A percentile compares a stretch with the other conserved stretches of the same genome.
These are phyloP conservation scores for Laterallus jamaicensis DNA, from an alignment of 2,113 vertebrate genomes.

Conservation along the genomic window DNA sequence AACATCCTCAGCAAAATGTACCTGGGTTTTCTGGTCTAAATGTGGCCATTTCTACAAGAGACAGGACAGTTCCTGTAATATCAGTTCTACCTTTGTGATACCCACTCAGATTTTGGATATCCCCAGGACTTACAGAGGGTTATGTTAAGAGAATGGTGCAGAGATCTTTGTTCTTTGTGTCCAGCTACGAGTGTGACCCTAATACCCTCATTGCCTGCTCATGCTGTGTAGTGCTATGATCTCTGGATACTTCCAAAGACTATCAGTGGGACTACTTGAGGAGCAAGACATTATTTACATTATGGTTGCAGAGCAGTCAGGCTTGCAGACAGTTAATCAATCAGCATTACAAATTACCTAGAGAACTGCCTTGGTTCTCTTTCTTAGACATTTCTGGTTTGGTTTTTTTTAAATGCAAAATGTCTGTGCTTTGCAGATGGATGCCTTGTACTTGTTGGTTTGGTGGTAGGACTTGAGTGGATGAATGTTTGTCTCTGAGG, in stretches of 20 bases:
- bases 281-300: not conserved
- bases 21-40: not conserved
- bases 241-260: not conserved
- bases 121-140: accelerated
- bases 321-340: not conserved
- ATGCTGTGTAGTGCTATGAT: not conserved
- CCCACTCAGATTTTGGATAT: not conserved
- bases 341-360: not conserved
- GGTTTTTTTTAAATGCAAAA: not conserved
- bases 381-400: not conserved
- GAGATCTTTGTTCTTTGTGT: not conserved
- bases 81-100: not conserved
- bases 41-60: not conserved
- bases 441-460: not conserved
- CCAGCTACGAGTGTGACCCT: not conserved
- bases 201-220: not conserved
- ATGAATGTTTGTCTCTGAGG: not conserved
- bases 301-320: not conserved
- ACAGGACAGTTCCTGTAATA: not conserved
- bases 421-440: not conserved
- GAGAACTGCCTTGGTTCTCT: not conserved
- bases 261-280: not conserved
- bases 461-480: not conserved
- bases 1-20: not conserved
- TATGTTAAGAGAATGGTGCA: not conserved